Evolutionary conservation across 2,888 invertebrate species (phyloP).

Genomic region (Zhuqinia jingwanae): DNA sequence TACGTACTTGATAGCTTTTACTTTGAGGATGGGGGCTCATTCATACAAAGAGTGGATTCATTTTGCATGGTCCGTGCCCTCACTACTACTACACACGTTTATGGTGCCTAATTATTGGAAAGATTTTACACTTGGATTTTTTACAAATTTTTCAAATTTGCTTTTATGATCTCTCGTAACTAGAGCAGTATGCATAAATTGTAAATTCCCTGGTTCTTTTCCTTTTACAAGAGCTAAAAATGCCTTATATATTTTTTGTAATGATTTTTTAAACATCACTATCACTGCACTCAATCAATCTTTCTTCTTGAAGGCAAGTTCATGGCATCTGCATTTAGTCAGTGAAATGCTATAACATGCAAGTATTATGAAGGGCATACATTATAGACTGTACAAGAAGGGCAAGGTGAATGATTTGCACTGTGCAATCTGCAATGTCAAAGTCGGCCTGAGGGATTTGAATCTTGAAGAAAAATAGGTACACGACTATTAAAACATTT

Average conservation of each 20-base stretch:
- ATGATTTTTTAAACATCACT: slow-evolving; percentile 23
- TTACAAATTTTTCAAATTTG: slow-evolving; percentile 11
- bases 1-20: neutral
- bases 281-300: slow-evolving; percentile 64
- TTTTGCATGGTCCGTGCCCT: slow-evolving; percentile 30
- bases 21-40: neutral
- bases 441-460: neutral
- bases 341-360: neutral
- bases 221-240: slow-evolving; percentile 9
- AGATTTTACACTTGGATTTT: slow-evolving; percentile 63
- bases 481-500: slow-evolving; percentile 64
- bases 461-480: slow-evolving; percentile 43
- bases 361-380: slow-evolving; percentile 3
- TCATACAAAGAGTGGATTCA: slow-evolving; percentile 6
- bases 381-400: neutral
- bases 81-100: slow-evolving; percentile 32
- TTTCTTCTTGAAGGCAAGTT: slow-evolving; percentile 17
- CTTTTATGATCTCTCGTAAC: neutral
- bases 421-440: neutral
- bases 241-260: slow-evolving; percentile 17
- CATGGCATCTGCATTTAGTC: slow-evolving; percentile 31
- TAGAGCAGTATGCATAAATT: slow-evolving; percentile 13
- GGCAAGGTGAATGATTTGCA: slow-evolving; percentile 30
- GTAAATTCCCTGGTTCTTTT: neutral
- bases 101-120: slow-evolving; percentile 70